Evolutionary conservation across 2,888 invertebrate genomes (phyloP), one percentile per base, ranked within the genome.

Genomic region (Caradrina kadenii): DNA sequence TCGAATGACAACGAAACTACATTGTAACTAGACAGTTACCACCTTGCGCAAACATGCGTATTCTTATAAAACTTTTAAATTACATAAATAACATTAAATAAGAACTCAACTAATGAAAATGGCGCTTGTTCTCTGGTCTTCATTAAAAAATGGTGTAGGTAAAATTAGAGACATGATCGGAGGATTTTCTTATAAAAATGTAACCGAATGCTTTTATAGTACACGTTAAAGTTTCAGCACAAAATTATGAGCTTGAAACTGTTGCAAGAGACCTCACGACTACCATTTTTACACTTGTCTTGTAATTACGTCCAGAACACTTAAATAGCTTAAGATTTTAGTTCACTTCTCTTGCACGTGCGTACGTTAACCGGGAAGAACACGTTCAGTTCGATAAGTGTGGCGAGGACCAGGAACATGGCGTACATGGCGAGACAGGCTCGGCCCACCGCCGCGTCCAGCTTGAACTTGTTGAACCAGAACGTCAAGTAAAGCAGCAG

Each of bases 351-450:
- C 90, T 96, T 97, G 94, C 99, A 99, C 75, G 98, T 98, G 83
- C 98, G 98, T 85, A 98, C 96, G 95, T 98, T 99, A 86, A 99
- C 98, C 86, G 97, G 97, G 96, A 98, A 98, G 97, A 99, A 99
- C 80, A 98, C 98, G 93, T 99, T 99, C 88, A 99, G 97, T 96
- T 99, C 99, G 88, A 98, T 99, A 85, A 99, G 96, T 79, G 98
- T 98, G 65, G 99, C 98, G 82, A 99, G 96, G 64, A 98, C 97
- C 77, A 99, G 97, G 91, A 99, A 99, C 85, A 98, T 97, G 73
- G 97, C 97, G 94, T 99, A 99, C 97, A 98, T 98, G 79, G 98
- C 96, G 77, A 99, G 96, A 88, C 98, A 98, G 66, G 98, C 97
- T 67, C 97, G 96, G 73, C 99, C 99, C 70, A 99, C 98, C 88